Evolutionary conservation across 2,888 invertebrate species (phyloP), one percentile per base, ranked within the genome.

Genomic region (Drosophila atripex): DNA sequence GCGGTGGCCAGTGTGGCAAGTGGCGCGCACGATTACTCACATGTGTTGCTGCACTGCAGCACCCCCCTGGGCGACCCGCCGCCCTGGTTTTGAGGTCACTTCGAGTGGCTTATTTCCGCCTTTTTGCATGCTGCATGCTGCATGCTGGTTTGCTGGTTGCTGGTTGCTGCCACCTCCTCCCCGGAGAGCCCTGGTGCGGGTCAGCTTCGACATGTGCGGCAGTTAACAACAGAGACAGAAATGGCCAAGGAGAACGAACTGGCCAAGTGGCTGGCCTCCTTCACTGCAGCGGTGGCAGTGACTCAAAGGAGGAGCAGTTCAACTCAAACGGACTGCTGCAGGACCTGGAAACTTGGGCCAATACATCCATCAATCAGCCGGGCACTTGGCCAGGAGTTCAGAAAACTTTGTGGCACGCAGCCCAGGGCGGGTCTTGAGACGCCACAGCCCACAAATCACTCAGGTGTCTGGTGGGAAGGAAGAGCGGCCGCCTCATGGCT

Each of bases 31-130:
- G 80, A 78, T 83, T 80, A 82, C 80, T 80, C 76, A 80, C 60
- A 71, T 77, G 54, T 38, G 38, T 43, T 21, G 25, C 61, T 35
- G 35, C 41, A 14, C 5, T 16, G 16, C 32, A 18, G 18, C 18
- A 18, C 9, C 11, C 16, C 28, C 32, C 21, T 7, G 21, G 21
- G 4, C 21, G 21, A 23, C n/a, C 53, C 35, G 28, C 28, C 54
- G 45, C 54, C 12, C 46, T 16, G 43, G 54, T 72, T 83, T 84
- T 84, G 78, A 84, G 83, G 83, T 85, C 73, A 80, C 75, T 69
- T 71, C 77, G 77, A 84, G 84, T 85, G 84, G 85, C 83, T 83
- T 83, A 80, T 83, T 85, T 85, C 84, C 84, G 83, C 83, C 76
- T 78, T 73, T 83, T 75, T 75, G 73, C 77, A 72, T 76, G 63